These are phyloP conservation scores for Drosophila subquinaria DNA, from an alignment of 2,888 invertebrate genomes.

Conservation along the genomic window DNA sequence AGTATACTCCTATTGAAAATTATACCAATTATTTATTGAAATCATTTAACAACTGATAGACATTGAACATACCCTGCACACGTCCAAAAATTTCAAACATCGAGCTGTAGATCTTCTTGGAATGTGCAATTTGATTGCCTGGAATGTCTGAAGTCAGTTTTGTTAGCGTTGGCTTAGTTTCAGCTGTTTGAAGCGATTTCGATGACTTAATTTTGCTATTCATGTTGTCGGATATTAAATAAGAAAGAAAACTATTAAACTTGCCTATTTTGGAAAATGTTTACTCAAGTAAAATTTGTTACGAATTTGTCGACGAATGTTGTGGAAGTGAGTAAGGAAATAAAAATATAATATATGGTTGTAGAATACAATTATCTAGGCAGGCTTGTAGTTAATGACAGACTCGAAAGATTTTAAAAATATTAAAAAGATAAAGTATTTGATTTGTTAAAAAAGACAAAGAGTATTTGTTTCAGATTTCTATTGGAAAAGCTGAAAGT, in stretches of 20 bases:
- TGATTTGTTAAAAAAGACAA: not conserved
- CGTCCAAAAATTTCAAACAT: constrained; percentile 59
- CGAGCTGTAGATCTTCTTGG: constrained; percentile 39
- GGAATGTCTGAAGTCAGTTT: constrained; percentile 6
- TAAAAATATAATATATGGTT: too few species aligned
- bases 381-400: not conserved
- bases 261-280: constrained; percentile 1
- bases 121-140: not conserved
- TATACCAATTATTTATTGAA: not conserved
- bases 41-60: too few species aligned
- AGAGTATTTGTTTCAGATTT: not conserved
- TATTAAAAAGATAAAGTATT: not conserved
- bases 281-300: constrained; percentile 24
- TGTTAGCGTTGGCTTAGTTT: not conserved
- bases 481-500: not conserved
- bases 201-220: constrained; percentile 32
- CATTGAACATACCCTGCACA: constrained; percentile 55
- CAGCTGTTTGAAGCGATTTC: not conserved
- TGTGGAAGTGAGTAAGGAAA: constrained; percentile 4
- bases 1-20: constrained; percentile 68
- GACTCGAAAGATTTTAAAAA: not conserved
- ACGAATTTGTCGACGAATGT: not conserved
- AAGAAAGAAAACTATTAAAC: not conserved
- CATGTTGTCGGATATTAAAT: constrained; percentile 14
- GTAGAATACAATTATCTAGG: not conserved